Evolutionary conservation across 2,888 invertebrate genomes (phyloP).

Genomic region (Diarsia rubi): DNA sequence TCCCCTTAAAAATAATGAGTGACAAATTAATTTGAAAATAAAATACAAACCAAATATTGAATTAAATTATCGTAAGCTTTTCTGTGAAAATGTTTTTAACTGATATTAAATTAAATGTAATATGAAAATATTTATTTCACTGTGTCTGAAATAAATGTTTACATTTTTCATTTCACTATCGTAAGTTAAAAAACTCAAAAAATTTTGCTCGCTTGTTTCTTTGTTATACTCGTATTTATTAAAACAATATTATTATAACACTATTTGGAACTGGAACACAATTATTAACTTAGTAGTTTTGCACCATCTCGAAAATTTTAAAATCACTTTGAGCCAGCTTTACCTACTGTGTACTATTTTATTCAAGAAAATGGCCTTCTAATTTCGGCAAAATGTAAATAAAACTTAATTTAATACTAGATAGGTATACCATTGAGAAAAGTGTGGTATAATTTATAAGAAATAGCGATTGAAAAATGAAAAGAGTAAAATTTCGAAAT

Average conservation of each 20-base stretch:
- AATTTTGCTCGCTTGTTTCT: background rate
- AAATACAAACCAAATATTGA: background rate
- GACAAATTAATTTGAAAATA: background rate
- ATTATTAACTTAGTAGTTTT: constrained; percentile 33
- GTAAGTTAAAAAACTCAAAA: too few relatives aligned
- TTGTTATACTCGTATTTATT: background rate
- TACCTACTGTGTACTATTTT: constrained; percentile 29
- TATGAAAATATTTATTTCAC: too few relatives aligned
- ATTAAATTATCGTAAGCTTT: background rate
- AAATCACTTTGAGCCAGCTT: constrained; percentile 25
- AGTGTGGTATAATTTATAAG: constrained; percentile 60
- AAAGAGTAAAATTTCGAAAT: constrained; percentile 19
- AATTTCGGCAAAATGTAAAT: constrained; percentile 71
- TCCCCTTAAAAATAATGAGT: background rate
- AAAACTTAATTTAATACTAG: constrained; percentile 68
- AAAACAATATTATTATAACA: constrained; percentile 1
- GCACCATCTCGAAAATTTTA: constrained; percentile 31
- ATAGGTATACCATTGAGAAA: constrained; percentile 62
- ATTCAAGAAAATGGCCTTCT: constrained; percentile 71
- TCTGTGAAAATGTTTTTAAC: background rate
- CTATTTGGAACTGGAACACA: constrained; percentile 22
- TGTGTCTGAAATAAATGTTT: too few relatives aligned
- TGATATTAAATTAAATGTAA: background rate
- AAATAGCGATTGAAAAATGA: constrained; percentile 49
- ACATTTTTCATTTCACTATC: too few relatives aligned